These are phyloP conservation scores for Tetraneura akinire DNA, from an alignment of 1,140 invertebrate genomes.

Conservation along the genomic window DNA sequence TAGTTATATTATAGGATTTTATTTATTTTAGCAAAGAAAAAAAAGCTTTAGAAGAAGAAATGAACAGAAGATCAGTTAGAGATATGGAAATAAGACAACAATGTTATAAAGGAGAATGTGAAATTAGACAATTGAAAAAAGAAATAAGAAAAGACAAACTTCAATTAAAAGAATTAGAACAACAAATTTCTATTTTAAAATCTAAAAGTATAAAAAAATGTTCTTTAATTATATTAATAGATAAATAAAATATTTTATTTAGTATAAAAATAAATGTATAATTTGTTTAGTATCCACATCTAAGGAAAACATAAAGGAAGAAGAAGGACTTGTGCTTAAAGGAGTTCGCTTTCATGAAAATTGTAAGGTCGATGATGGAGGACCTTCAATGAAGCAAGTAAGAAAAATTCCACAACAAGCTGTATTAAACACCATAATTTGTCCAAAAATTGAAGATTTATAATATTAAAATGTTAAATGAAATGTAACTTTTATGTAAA, in stretches of 20 bases:
- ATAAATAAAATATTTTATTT: no score
- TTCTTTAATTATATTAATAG: no score
- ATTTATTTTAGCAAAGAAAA: conserved; percentile 37
- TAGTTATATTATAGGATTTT: neutral
- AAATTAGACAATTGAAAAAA: conserved; percentile 43
- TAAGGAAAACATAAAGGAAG: conserved; percentile 26
- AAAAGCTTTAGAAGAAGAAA: conserved; percentile 35
- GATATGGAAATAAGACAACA: conserved; percentile 44
- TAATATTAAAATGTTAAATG: neutral
- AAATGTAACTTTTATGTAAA: no score
- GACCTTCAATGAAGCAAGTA: neutral
- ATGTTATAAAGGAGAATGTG: conserved; percentile 47
- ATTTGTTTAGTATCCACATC: neutral
- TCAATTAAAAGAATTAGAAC: conserved; percentile 39
- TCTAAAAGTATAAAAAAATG: conserved; percentile 17
- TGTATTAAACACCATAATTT: conserved; percentile 34
- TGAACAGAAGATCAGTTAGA: conserved; percentile 34
- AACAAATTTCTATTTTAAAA: conserved; percentile 38
- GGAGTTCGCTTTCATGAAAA: conserved; percentile 29
- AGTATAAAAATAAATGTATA: no score
- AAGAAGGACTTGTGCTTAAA: neutral
- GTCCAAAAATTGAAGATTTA: conserved; percentile 39
- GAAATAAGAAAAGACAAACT: conserved; percentile 40
- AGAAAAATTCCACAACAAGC: conserved; percentile 28
- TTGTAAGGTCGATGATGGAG: conserved; percentile 23